phyloP scores from a whole-genome alignment of 2,888 invertebrate species.

The Phasia obesa region DNA sequence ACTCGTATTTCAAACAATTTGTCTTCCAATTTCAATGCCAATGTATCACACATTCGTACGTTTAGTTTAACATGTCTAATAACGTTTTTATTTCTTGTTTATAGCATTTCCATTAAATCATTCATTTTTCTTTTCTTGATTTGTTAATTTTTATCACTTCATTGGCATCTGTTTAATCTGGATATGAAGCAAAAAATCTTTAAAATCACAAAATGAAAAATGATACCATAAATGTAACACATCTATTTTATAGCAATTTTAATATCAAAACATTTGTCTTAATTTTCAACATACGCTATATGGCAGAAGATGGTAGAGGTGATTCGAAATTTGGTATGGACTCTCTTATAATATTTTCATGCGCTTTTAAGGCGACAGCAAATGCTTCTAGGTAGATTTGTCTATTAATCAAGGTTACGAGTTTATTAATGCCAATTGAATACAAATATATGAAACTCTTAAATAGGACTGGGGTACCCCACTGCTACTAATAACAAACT shows the following conservation, averaged over 20 bases:
- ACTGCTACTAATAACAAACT: no score
- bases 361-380: no score
- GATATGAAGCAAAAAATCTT: slow-evolving; percentile 38
- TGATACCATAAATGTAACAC: slow-evolving; percentile 64
- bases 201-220: slow-evolving; percentile 52
- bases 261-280: slow-evolving; percentile 65
- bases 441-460: no score
- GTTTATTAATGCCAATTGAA: no score
- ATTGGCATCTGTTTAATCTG: slow-evolving; percentile 46
- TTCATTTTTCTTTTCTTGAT: slow-evolving; percentile 1
- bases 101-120: slow-evolving; percentile 18
- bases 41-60: not conserved
- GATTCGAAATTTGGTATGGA: not conserved
- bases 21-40: slow-evolving; percentile 10
- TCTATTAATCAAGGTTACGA: no score
- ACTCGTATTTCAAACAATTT: not conserved
- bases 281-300: slow-evolving; percentile 19
- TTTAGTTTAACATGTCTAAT: slow-evolving; percentile 29
- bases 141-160: slow-evolving; percentile 37
- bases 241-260: slow-evolving; percentile 66
- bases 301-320: not conserved
- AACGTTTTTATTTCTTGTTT: slow-evolving; percentile 12
- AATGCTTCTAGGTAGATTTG: no score
- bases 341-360: no score
- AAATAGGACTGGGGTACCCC: no score